phyloP scores from a whole-genome alignment of 1,140 invertebrate genomes.

The Zaprionus taronus region DNA sequence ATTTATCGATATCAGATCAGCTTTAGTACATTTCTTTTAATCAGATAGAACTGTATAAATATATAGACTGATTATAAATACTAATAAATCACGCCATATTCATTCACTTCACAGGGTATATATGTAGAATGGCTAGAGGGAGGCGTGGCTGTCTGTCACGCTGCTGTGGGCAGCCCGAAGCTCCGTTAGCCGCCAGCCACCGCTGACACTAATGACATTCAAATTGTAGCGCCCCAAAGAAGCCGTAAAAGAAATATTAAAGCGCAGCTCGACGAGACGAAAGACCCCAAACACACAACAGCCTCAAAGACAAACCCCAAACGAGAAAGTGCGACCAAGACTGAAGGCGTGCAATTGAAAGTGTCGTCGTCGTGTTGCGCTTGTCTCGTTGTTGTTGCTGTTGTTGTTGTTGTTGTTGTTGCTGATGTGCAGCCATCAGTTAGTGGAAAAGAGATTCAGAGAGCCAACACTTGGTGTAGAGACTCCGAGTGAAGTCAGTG shows the following conservation, averaged over 20 bases:
- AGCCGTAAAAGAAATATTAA: conserved; percentile 71
- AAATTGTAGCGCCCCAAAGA: conserved; percentile 75
- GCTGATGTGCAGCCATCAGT: conserved; percentile 72
- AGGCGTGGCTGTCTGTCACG: conserved; percentile 15
- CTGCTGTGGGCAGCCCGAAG: conserved; percentile 37
- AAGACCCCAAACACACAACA: conserved; percentile 16
- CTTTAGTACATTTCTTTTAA: too few relatives aligned
- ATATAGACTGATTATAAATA: not conserved
- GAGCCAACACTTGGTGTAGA: conserved; percentile 1
- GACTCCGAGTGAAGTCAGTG: not conserved
- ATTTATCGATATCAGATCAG: too few relatives aligned
- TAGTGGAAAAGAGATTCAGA: conserved; percentile 19
- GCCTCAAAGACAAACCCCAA: conserved; percentile 20
- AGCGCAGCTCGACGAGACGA: conserved; percentile 52
- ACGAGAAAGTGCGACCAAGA: conserved; percentile 64
- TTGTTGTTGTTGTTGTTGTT: conserved; percentile 41
- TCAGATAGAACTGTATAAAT: too few relatives aligned
- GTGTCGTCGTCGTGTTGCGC: conserved; percentile 63
- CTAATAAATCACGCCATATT: not conserved
- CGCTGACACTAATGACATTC: conserved; percentile 77
- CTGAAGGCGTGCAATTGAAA: conserved; percentile 71
- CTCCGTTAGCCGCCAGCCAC: conserved; percentile 65
- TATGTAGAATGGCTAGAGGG: conserved; percentile 9
- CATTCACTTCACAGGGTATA: conserved; percentile 8
- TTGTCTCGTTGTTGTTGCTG: conserved; percentile 34